Evolutionary conservation across 2,888 invertebrate species (phyloP), one percentile per base, ranked within the genome.

Genomic region (Tetanocera ferruginea): DNA sequence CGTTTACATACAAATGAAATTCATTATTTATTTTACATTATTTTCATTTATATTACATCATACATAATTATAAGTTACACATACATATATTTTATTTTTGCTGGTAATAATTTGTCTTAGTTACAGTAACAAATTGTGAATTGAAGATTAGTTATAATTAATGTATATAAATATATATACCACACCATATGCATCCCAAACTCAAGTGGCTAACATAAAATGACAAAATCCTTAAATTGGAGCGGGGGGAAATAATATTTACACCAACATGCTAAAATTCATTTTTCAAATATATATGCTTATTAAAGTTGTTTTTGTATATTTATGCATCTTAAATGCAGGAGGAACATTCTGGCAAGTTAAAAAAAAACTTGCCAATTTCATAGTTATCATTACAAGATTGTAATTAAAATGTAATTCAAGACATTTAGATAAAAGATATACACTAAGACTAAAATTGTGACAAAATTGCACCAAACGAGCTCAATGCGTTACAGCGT

Each of bases 131-230:
- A 11, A 43, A 43, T 43, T 43, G 43, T 3, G 43, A 43, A 11
- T 43, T n/a, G 6, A 55, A 19, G n/a, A 55, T 55, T 55, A 19
- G 55, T 55, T 55, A 55, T 23, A 55, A 55, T 19, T 8, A 55
- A 55, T 55, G 6, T 1, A 55, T 23, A 55, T 55, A 3, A 2
- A 74, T n/a, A n/a, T n/a, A 82, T 82, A 83, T 83, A 85, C 85
- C 85, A 85, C 83, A 85, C 85, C 85, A 85, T 85, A 85, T 85
- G 85, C 80, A 81, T 67, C 52, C 67, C 67, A 31, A 80, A 78
- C 78, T 62, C 55, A 79, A 11, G 37, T 0, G 8, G 19, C 43
- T 67, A 1, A 43, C 34, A 67, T 17, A 55, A 31, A 57, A 52
- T n/a, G 1, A 11, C 34, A 31, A 37, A 71, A 57, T 9, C 11